Conservation (phyloP, 2,888 invertebrate species). For the Cordilura impudica region DNA sequence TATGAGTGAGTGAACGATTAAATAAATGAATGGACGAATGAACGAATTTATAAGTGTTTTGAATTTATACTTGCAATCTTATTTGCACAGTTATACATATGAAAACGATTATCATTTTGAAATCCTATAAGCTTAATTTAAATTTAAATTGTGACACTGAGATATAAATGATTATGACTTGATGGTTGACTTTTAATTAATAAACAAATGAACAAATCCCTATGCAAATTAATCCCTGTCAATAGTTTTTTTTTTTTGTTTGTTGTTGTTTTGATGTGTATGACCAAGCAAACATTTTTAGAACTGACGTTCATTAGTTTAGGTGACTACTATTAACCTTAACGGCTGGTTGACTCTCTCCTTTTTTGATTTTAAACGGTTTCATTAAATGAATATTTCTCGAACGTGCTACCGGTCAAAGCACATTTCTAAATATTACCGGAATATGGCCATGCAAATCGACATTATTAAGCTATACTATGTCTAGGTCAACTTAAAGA, state of each 20-base stretch:
- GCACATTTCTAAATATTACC: too few species aligned
- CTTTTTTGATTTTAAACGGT: too few species aligned
- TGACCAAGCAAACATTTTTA: not conserved
- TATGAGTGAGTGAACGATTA: slow-evolving; percentile 9
- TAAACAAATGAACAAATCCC: not conserved
- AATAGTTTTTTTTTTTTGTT: too few species aligned
- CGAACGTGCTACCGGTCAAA: too few species aligned
- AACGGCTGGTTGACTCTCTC: not conserved
- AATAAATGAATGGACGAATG: slow-evolving; percentile 16
- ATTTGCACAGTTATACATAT: not conserved
- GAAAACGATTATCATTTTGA: not conserved
- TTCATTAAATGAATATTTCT: too few species aligned
- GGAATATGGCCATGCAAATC: too few species aligned
- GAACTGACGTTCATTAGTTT: not conserved
- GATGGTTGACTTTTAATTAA: slow-evolving; percentile 30
- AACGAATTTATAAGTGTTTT: not conserved
- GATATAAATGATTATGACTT: slow-evolving; percentile 13
- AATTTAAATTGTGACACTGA: not conserved
- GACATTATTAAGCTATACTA: too few species aligned
- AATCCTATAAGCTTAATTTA: slow-evolving; percentile 17
- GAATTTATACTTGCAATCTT: not conserved
- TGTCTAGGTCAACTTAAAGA: too few species aligned
- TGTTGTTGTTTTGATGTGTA: slow-evolving; percentile 9
- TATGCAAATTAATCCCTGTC: not conserved
- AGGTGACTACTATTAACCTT: not conserved